A percentile compares a stretch with the other conserved stretches of the same genome.
phyloP scores from a whole-genome alignment of 2,797 vertebrate genomes.

The Pseudochirops corinnae region DNA sequence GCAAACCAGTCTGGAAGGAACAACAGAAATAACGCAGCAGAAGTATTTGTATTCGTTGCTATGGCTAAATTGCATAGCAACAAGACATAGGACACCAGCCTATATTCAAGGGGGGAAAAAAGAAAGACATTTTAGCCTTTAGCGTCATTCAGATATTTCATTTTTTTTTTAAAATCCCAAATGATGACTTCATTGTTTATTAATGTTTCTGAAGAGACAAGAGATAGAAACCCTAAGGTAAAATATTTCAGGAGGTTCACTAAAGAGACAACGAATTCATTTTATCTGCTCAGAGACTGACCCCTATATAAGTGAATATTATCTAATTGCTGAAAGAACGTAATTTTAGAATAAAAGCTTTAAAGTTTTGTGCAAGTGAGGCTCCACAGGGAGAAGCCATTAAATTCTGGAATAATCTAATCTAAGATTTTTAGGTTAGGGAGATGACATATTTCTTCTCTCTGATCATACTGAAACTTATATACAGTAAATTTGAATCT shows the following conservation, averaged over 20 bases:
- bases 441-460: background rate
- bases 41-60: constrained; percentile 79
- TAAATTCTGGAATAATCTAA: background rate
- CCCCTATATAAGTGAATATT: constrained; percentile 24
- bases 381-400: background rate
- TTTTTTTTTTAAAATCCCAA: background rate
- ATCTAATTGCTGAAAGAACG: constrained; percentile 32
- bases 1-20: constrained; percentile 75
- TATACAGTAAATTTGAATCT: background rate
- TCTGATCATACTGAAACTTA: background rate
- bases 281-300: background rate
- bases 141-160: background rate
- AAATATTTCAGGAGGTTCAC: background rate
- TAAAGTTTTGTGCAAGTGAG: background rate
- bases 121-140: constrained; percentile 47
- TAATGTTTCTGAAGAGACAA: background rate
- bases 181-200: constrained; percentile 36
- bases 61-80: constrained; percentile 81
- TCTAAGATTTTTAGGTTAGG: background rate
- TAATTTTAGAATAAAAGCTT: background rate
- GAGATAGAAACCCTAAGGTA: background rate
- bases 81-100: constrained; percentile 67
- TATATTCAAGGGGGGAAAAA: constrained; percentile 52
- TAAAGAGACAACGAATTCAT: constrained; percentile 23
- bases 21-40: constrained; percentile 73